Evolutionary conservation across 1,140 invertebrate genomes (phyloP), one percentile per base, ranked within the genome.

Genomic region (Galendromus occidentalis): DNA sequence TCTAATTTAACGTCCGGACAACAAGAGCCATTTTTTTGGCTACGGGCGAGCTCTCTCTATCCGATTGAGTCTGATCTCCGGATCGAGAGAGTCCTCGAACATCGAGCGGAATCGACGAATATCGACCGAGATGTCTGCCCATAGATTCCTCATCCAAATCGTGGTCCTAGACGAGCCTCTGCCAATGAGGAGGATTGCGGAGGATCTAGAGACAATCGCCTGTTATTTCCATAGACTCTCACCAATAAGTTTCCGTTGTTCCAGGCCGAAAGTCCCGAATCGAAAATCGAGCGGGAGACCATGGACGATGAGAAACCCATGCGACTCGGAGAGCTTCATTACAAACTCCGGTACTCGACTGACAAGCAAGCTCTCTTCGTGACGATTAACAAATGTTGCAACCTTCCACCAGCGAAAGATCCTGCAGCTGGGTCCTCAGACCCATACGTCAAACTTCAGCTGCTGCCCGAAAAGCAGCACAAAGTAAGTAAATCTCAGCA

Each of bases 381-480:
- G 1, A 91, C 86, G 0, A 89, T 97, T 63, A 84, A 91, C 5
- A 86, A 85, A 64, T 92, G 89, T 75, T 82, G 84, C 33, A 85
- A 86, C 33, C 72, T 94, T 44, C 88, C 87, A 0, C 84, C 84
- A 2, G 86, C 87, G 72, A 39, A 47, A 0, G 85, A 87, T 70
- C 81, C 83, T 0, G 73, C 77, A 71, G 59, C 76, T n/a, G 76
- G 76, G 2, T 82, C 79, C 64, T 84, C 84, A 47, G 91, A 96
- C 80, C 91, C 91, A 1, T 95, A 95, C 74, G 90, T 95, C 0
- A 95, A 95, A 74, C 80, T 95, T 5, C 91, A 94, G 73, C 78
- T 95, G 18, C 77, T 95, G 47, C 91, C 91, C 0, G 91, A 94
- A 67, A 94, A 94, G 75, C 88, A 93, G 72, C 90, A 94, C 71